These are phyloP conservation scores for Rhamnusium bicolor DNA, from an alignment of 2,888 invertebrate species.

Conservation along the genomic window DNA sequence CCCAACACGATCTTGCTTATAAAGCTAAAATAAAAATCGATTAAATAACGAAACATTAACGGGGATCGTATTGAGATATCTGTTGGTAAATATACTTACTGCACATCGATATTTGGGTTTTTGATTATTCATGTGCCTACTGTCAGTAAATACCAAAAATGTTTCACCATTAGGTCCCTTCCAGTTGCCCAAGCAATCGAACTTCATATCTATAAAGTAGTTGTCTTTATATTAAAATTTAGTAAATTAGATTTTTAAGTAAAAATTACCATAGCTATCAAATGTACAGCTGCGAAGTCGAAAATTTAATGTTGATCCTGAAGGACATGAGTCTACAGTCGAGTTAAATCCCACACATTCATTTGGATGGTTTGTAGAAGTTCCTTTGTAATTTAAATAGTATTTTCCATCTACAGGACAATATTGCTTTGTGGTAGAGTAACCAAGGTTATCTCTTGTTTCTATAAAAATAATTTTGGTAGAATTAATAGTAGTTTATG, in stretches of 20 bases:
- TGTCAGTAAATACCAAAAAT: slow-evolving; percentile 75
- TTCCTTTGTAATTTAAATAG: slow-evolving; percentile 74
- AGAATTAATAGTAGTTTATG: no score
- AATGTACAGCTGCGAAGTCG: slow-evolving; percentile 75
- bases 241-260: slow-evolving; percentile 12
- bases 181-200: slow-evolving; percentile 79
- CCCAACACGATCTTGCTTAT: slow-evolving; percentile 66
- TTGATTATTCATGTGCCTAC: slow-evolving; percentile 67
- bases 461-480: slow-evolving; percentile 66
- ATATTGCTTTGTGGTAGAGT: slow-evolving; percentile 74
- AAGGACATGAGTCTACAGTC: slow-evolving; percentile 76
- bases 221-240: slow-evolving; percentile 22
- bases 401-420: slow-evolving; percentile 78
- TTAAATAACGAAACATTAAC: no score
- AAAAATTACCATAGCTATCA: slow-evolving; percentile 72
- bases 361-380: slow-evolving; percentile 65
- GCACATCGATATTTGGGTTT: slow-evolving; percentile 76
- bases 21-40: slow-evolving; percentile 49
- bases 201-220: slow-evolving; percentile 72
- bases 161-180: slow-evolving; percentile 73
- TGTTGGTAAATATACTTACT: slow-evolving; percentile 67
- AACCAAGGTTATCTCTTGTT: slow-evolving; percentile 72
- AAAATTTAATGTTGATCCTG: slow-evolving; percentile 75
- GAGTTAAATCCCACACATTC: slow-evolving; percentile 75
- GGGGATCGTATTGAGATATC: neutral